Conservation (phyloP, 2,888 invertebrate species). For the Ditylenchus weischeri region DNA sequence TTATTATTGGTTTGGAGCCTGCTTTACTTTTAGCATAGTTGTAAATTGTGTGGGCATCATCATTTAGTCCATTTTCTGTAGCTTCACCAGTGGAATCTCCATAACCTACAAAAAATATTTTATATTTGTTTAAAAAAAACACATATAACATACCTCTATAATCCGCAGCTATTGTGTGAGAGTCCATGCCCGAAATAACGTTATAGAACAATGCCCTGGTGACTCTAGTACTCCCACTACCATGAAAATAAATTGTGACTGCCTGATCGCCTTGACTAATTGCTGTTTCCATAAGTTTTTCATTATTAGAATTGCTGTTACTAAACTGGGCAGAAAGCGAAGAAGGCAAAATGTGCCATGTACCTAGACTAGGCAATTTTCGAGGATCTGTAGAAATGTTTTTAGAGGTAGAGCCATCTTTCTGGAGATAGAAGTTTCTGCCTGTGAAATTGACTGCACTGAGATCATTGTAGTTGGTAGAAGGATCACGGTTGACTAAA, state of each 20-base stretch:
- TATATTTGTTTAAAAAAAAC: too few relatives aligned
- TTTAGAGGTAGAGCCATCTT: neutral
- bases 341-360: neutral
- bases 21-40: neutral
- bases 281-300: neutral
- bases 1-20: too few relatives aligned
- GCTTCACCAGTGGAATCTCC: slow-evolving; percentile 2
- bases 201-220: neutral
- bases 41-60: neutral
- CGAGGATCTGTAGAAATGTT: neutral
- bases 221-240: neutral
- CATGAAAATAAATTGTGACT: neutral
- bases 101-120: neutral
- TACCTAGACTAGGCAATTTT: neutral
- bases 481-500: neutral
- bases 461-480: neutral
- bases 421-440: neutral
- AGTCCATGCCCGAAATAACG: neutral
- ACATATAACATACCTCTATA: neutral
- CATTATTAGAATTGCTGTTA: neutral
- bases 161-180: neutral
- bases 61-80: neutral
- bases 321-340: neutral
- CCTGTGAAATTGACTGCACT: neutral
- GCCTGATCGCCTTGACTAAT: slow-evolving; percentile 1